These are phyloP conservation scores for Bicyclus anynana DNA, from an alignment of 1,140 invertebrate genomes.

Conservation along the genomic window DNA sequence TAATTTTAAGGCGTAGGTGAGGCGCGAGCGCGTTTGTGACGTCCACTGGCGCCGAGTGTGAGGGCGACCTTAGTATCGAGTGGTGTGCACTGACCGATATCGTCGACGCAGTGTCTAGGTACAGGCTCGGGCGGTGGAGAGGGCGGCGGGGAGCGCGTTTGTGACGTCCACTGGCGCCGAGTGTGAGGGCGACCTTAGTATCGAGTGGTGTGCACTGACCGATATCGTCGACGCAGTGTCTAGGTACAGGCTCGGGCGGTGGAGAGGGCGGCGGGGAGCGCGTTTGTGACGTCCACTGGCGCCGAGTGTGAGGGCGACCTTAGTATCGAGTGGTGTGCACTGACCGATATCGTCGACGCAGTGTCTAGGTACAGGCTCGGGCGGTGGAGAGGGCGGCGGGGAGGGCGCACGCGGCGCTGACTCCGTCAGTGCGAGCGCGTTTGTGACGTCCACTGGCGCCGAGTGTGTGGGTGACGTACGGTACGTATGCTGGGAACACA, in stretches of 20 bases:
- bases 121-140: slow-evolving; percentile 4
- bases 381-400: not conserved
- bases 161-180: too few species aligned
- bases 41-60: too few species aligned
- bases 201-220: slow-evolving; percentile 9
- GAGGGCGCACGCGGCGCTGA: too few species aligned
- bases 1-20: too few species aligned
- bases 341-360: slow-evolving; percentile 41
- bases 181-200: too few species aligned
- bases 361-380: slow-evolving; percentile 18
- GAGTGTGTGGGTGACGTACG: slow-evolving; percentile 41
- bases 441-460: too few species aligned
- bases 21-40: too few species aligned
- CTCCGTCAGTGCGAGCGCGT: too few species aligned
- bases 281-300: too few species aligned
- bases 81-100: slow-evolving; percentile 29
- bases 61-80: too few species aligned
- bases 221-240: slow-evolving; percentile 39
- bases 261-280: not conserved
- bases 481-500: slow-evolving; percentile 5
- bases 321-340: not conserved
- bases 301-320: too few species aligned
- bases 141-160: not conserved
- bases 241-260: slow-evolving; percentile 13
- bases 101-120: slow-evolving; percentile 31